These are phyloP conservation scores for Scrobipalpa costella DNA, from an alignment of 2,888 invertebrate species.

Conservation along the genomic window DNA sequence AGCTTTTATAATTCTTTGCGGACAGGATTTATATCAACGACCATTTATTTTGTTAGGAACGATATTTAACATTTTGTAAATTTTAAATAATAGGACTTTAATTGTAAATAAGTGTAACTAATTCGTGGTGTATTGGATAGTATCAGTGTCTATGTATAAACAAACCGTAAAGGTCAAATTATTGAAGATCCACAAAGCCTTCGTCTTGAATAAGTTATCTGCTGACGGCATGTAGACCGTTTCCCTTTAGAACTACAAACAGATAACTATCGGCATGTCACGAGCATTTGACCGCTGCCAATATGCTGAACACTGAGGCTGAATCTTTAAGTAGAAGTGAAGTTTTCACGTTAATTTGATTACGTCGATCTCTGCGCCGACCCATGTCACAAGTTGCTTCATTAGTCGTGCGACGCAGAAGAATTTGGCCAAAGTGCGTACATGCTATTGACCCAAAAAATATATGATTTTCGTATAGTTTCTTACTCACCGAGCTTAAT, in stretches of 20 bases:
- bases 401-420: constrained; percentile 68
- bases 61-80: no score
- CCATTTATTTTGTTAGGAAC: no score
- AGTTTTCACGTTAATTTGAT: constrained; percentile 4
- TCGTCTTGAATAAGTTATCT: background rate
- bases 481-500: no score
- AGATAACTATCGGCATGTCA: constrained; percentile 2
- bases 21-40: no score
- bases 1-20: no score
- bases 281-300: constrained; percentile 71
- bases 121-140: no score
- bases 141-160: no score
- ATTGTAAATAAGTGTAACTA: no score
- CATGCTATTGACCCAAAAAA: background rate
- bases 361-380: constrained; percentile 76
- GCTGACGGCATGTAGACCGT: background rate
- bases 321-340: constrained; percentile 77
- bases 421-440: background rate
- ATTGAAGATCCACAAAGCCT: background rate
- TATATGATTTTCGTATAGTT: constrained; percentile 41
- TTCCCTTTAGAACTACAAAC: background rate
- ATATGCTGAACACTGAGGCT: constrained; percentile 76
- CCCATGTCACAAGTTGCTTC: constrained; percentile 81
- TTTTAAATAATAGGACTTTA: no score
- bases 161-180: no score